Evolutionary conservation across 2,113 vertebrate species (phyloP), one percentile per base, ranked within the genome.

Genomic region (Syngnathus floridae): DNA sequence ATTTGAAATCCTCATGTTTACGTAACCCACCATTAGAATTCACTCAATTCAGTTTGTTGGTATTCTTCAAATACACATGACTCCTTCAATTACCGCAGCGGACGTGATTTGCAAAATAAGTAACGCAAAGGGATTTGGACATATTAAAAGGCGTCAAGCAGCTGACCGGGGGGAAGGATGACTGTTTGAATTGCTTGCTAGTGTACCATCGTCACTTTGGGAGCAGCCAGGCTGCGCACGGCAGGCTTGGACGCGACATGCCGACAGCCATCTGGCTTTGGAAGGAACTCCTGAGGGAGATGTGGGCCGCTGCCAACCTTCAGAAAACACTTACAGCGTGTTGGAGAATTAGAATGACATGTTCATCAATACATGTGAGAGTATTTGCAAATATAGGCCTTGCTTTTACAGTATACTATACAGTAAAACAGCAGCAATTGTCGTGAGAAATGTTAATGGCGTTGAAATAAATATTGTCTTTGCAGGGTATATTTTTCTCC

Each of bases 201-300:
- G 79, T 37, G 63, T 66, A 77, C 62, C 69, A 67, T 79, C 84
- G 67, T 83, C 83, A 65, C 69, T 75, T 67, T 80, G 75, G 72
- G 75, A 86, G 83, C 71, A 82, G 77, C 77, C 84, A 77, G 82
- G 69, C 78, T 84, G 72, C 81, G 79, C 77, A 4, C 66, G 72
- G 82, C 79, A 79, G 80, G 81, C 75, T 79, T 81, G 81, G 79
- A 85, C 74, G 80, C 74, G 65, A 64, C 76, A 79, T 68, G 85
- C 80, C 69, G 52, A 62, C 65, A 83, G 85, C 88, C 88, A 89
- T 89, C 88, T 89, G 88, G 85, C 85, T 85, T 81, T 85, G 83
- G 80, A 86, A 70, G 73, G 77, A 65, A 70, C 82, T 80, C 87
- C 84, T 74, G 51, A 80, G 85, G 78, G 80, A 82, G 76, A 84